These are phyloP conservation scores for Crotalus helleri DNA, from an alignment of 2,113 vertebrate species.

Conservation along the genomic window DNA sequence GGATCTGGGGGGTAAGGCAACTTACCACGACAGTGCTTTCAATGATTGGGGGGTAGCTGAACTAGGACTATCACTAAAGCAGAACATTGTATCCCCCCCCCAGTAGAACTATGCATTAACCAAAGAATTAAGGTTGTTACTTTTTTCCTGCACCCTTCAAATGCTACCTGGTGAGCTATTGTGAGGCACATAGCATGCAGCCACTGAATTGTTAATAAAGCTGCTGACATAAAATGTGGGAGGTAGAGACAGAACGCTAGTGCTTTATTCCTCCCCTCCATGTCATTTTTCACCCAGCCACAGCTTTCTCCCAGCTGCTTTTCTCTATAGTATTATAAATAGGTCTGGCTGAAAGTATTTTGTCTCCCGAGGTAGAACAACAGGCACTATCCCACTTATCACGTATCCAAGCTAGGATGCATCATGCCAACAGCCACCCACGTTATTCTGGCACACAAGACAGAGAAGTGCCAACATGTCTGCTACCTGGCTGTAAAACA, in stretches of 20 bases:
- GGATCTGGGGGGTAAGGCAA: constrained; percentile 5
- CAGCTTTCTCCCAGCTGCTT: neutral
- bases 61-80: neutral
- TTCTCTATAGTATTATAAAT: neutral
- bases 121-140: neutral
- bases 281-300: neutral
- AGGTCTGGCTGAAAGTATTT: neutral
- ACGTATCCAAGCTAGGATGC: neutral
- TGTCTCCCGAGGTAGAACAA: neutral
- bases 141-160: neutral
- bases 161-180: neutral
- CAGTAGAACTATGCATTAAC: neutral
- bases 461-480: neutral
- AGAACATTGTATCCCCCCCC: neutral
- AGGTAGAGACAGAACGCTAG: neutral
- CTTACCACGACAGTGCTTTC: neutral
- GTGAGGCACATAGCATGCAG: neutral
- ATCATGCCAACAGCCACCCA: neutral
- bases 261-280: neutral
- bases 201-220: neutral
- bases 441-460: neutral
- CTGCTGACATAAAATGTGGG: neutral
- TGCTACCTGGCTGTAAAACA: neutral
- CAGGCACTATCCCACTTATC: neutral
- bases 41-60: neutral